These are phyloP conservation scores for Cheilosia vernalis DNA, from an alignment of 2,888 invertebrate genomes.

Conservation along the genomic window DNA sequence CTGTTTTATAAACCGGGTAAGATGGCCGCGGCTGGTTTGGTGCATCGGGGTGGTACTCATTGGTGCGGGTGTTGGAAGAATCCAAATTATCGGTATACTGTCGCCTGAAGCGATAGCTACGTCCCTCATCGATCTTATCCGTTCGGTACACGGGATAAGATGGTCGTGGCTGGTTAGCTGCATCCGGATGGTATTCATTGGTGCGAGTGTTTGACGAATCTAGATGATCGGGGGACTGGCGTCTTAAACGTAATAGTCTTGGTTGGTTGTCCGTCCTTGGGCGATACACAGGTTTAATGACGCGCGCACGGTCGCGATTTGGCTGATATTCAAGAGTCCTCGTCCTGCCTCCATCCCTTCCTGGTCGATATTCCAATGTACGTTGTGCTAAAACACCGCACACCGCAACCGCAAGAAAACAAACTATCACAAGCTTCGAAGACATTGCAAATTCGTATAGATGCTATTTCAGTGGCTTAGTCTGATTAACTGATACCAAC, in stretches of 20 bases:
- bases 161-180: slow-evolving; percentile 54
- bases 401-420: slow-evolving; percentile 27
- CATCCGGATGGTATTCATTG: slow-evolving; percentile 57
- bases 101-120: slow-evolving; percentile 3
- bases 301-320: slow-evolving; percentile 41
- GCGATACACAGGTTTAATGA: slow-evolving; percentile 30
- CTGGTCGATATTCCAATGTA: slow-evolving; percentile 51
- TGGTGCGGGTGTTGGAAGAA: slow-evolving; percentile 40
- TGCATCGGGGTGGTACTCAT: slow-evolving; percentile 60
- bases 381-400: slow-evolving; percentile 27
- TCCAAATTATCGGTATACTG: no score
- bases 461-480: neutral
- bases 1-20: slow-evolving; percentile 50
- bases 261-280: slow-evolving; percentile 6
- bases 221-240: slow-evolving; percentile 1
- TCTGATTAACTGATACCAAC: slow-evolving; percentile 40
- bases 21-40: slow-evolving; percentile 51
- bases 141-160: slow-evolving; percentile 56
- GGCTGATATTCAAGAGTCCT: slow-evolving; percentile 61
- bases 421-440: slow-evolving; percentile 37
- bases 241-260: slow-evolving; percentile 37
- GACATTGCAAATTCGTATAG: slow-evolving; percentile 31
- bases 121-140: slow-evolving; percentile 33
- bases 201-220: slow-evolving; percentile 50
- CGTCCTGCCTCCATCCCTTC: slow-evolving; percentile 24